phyloP scores from a whole-genome alignment of 2,888 invertebrate species.

The Diplazon laetatorius region DNA sequence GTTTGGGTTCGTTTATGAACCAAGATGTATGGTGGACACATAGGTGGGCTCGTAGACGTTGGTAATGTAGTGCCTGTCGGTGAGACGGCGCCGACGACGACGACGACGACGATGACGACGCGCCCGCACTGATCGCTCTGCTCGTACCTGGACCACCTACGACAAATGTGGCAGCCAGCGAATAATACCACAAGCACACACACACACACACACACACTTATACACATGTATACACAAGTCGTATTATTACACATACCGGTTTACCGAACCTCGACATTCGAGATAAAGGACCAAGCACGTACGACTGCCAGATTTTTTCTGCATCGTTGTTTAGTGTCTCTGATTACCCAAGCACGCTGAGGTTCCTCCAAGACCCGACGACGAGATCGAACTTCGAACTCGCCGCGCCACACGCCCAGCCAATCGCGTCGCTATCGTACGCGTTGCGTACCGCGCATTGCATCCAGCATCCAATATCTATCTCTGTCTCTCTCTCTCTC shows the following conservation, averaged over 20 bases:
- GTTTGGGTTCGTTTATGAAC: constrained; percentile 36
- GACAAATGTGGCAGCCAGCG: constrained; percentile 80
- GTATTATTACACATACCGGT: constrained; percentile 51
- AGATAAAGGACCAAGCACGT: constrained; percentile 75
- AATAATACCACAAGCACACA: constrained; percentile 75
- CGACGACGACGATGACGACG: constrained; percentile 44
- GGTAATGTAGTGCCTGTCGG: constrained; percentile 40
- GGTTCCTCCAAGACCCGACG: constrained; percentile 66
- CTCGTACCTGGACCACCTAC: constrained; percentile 77
- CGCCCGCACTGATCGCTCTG: constrained; percentile 62
- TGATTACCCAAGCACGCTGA: constrained; percentile 78
- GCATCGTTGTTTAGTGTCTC: constrained; percentile 81
- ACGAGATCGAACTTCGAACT: constrained; percentile 66
- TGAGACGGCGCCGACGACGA: constrained; percentile 43
- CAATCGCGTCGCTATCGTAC: constrained; percentile 37
- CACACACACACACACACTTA: constrained; percentile 63
- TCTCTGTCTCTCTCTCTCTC: too few relatives aligned
- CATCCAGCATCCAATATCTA: constrained; percentile 24
- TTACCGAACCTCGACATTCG: constrained; percentile 75
- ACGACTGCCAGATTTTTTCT: constrained; percentile 73
- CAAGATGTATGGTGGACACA: constrained; percentile 21
- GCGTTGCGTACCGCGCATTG: constrained; percentile 54
- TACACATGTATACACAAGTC: background rate
- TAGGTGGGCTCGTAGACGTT: constrained; percentile 13
- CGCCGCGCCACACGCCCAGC: background rate